Conservation (phyloP, 1,140 invertebrate species). For the Schlechtendalia chinensis region DNA sequence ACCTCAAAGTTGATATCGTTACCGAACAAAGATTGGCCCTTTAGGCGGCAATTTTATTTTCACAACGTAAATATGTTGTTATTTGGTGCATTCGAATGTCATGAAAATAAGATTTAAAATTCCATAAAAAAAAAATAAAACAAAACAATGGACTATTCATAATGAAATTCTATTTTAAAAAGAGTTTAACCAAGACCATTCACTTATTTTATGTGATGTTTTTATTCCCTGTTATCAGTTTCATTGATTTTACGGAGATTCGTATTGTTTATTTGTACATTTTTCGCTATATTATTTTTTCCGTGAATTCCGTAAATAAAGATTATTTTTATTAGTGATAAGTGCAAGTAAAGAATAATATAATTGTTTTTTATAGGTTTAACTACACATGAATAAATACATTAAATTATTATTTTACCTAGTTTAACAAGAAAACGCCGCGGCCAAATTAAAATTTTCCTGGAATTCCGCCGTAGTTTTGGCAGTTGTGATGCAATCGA, state of each 20-base stretch:
- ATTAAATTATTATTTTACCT: too few species aligned
- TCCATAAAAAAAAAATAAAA: neutral
- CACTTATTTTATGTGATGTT: slow-evolving; percentile 1
- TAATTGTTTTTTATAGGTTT: too few species aligned
- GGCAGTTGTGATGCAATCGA: too few species aligned
- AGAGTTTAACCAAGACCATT: neutral
- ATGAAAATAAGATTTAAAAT: neutral
- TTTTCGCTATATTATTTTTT: too few species aligned
- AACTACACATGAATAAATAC: too few species aligned
- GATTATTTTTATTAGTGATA: too few species aligned
- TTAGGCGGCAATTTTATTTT: slow-evolving; percentile 11
- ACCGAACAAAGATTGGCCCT: neutral
- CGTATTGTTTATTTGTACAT: too few species aligned
- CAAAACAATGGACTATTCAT: neutral
- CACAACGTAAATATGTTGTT: neutral
- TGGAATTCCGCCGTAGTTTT: too few species aligned
- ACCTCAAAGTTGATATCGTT: neutral
- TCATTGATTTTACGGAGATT: neutral
- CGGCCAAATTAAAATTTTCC: too few species aligned
- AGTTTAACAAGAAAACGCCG: too few species aligned
- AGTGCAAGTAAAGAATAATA: too few species aligned
- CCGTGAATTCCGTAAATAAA: too few species aligned
- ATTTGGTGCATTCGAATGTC: neutral
- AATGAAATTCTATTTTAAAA: neutral
- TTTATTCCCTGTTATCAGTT: neutral